Base-by-base conservation (phyloP, 2,888 invertebrate genomes). In the Timema cristinae region DNA sequence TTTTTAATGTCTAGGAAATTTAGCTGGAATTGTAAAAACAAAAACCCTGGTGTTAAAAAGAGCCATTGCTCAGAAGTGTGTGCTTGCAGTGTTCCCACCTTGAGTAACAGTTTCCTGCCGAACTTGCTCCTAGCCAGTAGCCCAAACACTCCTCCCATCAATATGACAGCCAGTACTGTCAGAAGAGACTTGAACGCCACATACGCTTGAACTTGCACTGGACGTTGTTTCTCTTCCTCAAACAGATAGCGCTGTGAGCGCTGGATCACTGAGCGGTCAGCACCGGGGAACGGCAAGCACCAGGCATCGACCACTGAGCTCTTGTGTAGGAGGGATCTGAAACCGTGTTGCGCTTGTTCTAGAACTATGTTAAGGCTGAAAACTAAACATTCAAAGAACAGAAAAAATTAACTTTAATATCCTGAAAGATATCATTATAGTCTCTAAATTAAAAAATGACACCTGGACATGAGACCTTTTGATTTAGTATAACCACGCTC, bases 241-340 rank as follows among this genome's bases (percentile, higher is more conserved):
- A 88, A 90, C 32, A 94, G 86, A 79, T 86, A 87, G 69, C 92
- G 86, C 81, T 97, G 96, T 0, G 94, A 89, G 67, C 97, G 87
- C 80, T 87, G 83, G n/a, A 92, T 89, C 0, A 97, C 89, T 2
- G 95, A 89, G 73, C 88, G 86, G 84, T 97, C 97, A 9, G 94
- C 85, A 50, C 95, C 94, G 0, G 88, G 88, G 83, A 97, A 97
- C 0, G 94, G 90, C 0, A 93, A 76, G 77, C 90, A 90, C 86
- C 91, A 94, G 11, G 78, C 78, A 2, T 79, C 75, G 1, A 81
- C 79, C 11, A 81, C 75, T 0, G 80, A 78, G 73, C 79, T 82
- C 72, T 82, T 82, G 79, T 91, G 91, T 47, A 90, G 71, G 0
- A 83, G 61, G 0, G 82, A 79, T 68, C 89, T 88, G 78, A 6